Evolutionary conservation across 35 echinoderm and acorn worm species (phyloP).

Genomic region (Strongylocentrotus purpuratus): DNA sequence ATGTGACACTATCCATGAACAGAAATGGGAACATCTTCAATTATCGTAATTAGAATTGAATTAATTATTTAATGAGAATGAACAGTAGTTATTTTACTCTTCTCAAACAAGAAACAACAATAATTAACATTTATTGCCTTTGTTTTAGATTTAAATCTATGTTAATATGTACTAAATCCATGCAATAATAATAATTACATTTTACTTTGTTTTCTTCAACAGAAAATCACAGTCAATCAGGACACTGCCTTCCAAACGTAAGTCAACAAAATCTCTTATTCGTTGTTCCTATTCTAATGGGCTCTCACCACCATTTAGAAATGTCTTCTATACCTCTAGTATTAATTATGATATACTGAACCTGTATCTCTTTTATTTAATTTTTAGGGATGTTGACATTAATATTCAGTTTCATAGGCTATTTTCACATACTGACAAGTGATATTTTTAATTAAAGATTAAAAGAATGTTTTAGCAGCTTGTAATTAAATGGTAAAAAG

Average conservation of each 20-base stretch:
- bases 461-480: too few species aligned
- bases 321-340: too few species aligned
- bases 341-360: too few species aligned
- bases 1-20: neutral
- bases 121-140: neutral
- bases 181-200: neutral
- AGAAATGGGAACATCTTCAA: neutral
- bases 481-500: too few species aligned
- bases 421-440: too few species aligned
- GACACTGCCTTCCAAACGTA: conserved; percentile 72
- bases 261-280: neutral
- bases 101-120: too few species aligned
- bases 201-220: conserved; percentile 40
- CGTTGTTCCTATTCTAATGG: neutral
- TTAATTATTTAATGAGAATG: too few species aligned
- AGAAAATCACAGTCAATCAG: conserved; percentile 61
- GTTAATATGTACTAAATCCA: neutral
- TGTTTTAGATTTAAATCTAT: neutral
- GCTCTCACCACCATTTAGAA: too few species aligned
- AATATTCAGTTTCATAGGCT: too few species aligned
- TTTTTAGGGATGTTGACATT: too few species aligned
- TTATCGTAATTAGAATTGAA: neutral
- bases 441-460: too few species aligned
- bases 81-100: neutral
- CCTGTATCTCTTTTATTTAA: too few species aligned